Evolutionary conservation across 2,888 invertebrate genomes (phyloP), one percentile per base, ranked within the genome.

Genomic region (Lasioglossum pauxillum): DNA sequence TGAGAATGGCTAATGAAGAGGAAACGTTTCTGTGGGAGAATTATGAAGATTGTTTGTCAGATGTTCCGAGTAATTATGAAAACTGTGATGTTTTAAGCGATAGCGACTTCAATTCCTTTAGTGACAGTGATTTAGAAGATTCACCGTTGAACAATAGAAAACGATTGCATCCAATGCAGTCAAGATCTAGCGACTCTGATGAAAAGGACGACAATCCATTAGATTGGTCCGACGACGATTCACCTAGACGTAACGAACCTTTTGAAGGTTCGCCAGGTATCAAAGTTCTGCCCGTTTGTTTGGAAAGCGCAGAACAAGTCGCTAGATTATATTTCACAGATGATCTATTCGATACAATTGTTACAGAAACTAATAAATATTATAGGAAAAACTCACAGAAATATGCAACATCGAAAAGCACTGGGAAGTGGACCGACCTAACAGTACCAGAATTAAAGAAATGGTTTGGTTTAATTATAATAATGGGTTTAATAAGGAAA

Each of bases 401-500:
- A 71, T 41, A 41, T 0, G 14, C 23, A 41, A 14, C 38, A 12
- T n/a, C 38, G 14, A 71, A 71, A 38, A 71, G 41, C 5, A 41
- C 71, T 14, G 38, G 38, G 14, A 38, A 41, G 41, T 71, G 71
- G 71, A 71, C 12, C 0, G 41, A 71, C 5, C 23, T 71, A 5
- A 71, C 38, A 2, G 23, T 71, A n/a, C 12, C 41, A 5, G 71
- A 71, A 41, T 71, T 71, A 71, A 71, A 71, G 23, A 38, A 41
- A 41, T 71, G 38, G 38, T 41, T 71, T 0, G 71, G 71, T n/a
- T 71, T 71, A 41, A 71, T 71, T 14, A 14, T 71, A 14, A 71
- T 71, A 71, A 71, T 71, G 71, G 71, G 71, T 41, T 41, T 71
- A 71, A 14, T 71, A 41, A 38, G 71, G n/a, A 71, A 71, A 14